These are phyloP conservation scores for Tetranychus urticae DNA, from an alignment of 1,140 invertebrate genomes.

Conservation along the genomic window DNA sequence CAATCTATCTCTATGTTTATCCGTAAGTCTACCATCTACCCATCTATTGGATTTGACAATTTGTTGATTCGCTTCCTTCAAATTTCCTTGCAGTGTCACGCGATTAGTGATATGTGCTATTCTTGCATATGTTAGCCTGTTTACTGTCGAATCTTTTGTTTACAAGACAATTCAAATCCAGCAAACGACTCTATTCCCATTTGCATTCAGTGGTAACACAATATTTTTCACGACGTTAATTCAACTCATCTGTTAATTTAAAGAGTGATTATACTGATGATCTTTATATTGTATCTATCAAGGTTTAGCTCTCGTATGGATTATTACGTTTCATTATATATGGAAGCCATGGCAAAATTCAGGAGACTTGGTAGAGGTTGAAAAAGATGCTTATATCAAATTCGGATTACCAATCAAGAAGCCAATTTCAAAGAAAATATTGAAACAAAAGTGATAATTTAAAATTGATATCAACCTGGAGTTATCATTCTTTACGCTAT, in stretches of 20 bases:
- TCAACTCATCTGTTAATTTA: too few species aligned
- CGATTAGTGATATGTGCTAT: not conserved
- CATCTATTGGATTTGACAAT: not conserved
- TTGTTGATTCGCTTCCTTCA: not conserved
- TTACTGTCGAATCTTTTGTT: not conserved
- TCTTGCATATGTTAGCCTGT: not conserved
- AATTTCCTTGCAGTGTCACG: too few species aligned
- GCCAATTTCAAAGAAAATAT: not conserved
- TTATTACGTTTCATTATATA: not conserved
- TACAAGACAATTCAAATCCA: not conserved
- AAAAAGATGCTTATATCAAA: not conserved
- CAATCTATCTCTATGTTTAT: conserved; percentile 2
- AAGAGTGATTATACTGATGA: too few species aligned
- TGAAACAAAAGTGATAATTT: too few species aligned
- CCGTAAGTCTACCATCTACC: not conserved
- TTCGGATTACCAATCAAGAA: not conserved
- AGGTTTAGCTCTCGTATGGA: conserved; percentile 1
- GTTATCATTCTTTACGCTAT: too few species aligned
- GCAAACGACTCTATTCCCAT: not conserved
- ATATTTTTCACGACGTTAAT: too few species aligned
- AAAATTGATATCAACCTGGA: too few species aligned
- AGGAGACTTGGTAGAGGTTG: not conserved
- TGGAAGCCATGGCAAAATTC: conserved; percentile 3
- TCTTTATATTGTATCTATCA: not conserved
- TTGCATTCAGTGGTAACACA: not conserved